phyloP scores from a whole-genome alignment of 1,140 invertebrate species.

The Papilio polyxenes region DNA sequence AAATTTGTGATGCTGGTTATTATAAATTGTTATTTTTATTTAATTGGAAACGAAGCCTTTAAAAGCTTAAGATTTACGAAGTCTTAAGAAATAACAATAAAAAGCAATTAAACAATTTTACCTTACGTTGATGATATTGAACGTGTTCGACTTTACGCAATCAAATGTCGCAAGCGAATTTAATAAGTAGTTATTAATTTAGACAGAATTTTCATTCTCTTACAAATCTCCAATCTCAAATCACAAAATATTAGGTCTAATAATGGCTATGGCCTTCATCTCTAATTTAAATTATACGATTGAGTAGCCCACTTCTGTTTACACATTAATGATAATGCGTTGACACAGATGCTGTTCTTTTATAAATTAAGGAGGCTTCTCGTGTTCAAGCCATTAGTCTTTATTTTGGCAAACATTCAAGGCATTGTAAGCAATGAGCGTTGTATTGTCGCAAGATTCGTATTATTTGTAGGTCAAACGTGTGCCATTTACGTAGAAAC shows the following conservation, averaged over 20 bases:
- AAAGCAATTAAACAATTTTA: background rate
- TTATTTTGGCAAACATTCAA: conserved; percentile 21
- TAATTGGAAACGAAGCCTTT: background rate
- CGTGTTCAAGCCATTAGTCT: background rate
- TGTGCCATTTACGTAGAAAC: conserved; percentile 6
- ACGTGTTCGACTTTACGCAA: background rate
- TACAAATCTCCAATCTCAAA: too few relatives aligned
- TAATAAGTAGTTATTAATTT: background rate
- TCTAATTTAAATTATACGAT: too few relatives aligned
- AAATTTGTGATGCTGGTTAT: background rate
- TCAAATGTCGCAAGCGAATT: background rate
- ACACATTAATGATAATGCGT: background rate
- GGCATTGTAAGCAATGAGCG: background rate
- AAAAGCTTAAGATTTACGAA: background rate
- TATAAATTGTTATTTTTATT: background rate
- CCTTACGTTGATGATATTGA: background rate
- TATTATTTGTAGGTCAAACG: background rate
- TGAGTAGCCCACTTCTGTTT: too few relatives aligned
- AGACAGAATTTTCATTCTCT: too few relatives aligned
- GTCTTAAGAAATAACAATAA: background rate
- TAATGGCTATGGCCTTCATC: too few relatives aligned
- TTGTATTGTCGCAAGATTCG: background rate
- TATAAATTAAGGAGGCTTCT: background rate
- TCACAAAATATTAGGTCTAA: too few relatives aligned
- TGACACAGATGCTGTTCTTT: background rate